Evolutionary conservation across 2,113 vertebrate species (phyloP).

Genomic region (Colaptes auratus): DNA sequence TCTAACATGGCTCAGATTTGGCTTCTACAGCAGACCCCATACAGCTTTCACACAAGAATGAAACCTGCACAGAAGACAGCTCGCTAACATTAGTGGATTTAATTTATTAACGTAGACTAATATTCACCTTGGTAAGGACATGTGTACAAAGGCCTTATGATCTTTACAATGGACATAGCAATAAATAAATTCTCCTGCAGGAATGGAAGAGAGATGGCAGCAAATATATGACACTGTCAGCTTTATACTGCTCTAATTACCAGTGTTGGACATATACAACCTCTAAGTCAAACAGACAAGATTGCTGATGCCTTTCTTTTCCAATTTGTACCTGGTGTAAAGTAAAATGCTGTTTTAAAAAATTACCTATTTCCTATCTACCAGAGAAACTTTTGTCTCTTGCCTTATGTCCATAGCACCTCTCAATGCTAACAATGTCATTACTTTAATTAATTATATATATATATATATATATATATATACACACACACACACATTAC

Average conservation of each 20-base stretch:
- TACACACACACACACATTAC: background rate
- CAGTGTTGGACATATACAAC: background rate
- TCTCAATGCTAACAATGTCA: background rate
- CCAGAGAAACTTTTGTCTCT: background rate
- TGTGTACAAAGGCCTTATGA: background rate
- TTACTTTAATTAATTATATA: background rate
- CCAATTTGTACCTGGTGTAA: background rate
- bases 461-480: background rate
- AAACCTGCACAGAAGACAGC: background rate
- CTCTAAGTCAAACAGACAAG: background rate
- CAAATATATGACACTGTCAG: background rate
- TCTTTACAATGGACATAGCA: background rate
- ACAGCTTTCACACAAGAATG: background rate
- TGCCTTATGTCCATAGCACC: background rate
- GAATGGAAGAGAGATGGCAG: background rate
- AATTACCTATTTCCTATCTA: background rate
- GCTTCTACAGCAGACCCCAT: background rate
- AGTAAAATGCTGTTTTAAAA: background rate
- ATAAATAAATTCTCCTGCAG: constrained; percentile 35
- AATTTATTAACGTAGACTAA: background rate
- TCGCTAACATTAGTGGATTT: background rate
- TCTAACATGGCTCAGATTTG: background rate
- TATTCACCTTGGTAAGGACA: constrained; percentile 9
- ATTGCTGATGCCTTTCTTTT: background rate
- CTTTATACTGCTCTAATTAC: constrained; percentile 13